Percentiles rank a stretch among this genome's conserved stretches.
Evolutionary conservation across 2,113 vertebrate species (phyloP).

Genomic region (Formicarius rufipectus): DNA sequence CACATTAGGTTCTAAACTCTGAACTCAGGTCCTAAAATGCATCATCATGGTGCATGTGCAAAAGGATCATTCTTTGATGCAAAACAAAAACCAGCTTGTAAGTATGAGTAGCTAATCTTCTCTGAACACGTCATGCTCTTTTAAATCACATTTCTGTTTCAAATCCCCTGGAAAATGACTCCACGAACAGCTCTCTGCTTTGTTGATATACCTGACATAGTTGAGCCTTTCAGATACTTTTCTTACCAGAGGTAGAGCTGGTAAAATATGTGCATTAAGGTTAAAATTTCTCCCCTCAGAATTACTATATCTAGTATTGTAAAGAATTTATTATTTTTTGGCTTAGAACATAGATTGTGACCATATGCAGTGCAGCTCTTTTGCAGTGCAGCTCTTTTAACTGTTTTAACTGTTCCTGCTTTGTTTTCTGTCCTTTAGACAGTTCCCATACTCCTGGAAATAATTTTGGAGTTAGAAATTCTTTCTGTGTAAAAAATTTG

Average conservation of each 20-base stretch:
- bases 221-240: neutral
- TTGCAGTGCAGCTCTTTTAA: neutral
- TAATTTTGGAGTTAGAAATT: conserved; percentile 58
- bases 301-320: neutral
- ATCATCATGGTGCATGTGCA: neutral
- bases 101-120: neutral
- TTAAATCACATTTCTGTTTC: neutral
- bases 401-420: neutral
- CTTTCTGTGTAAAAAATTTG: conserved; percentile 49
- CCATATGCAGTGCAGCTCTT: neutral
- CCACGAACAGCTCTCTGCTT: neutral
- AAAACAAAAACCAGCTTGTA: neutral
- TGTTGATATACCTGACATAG: neutral
- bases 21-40: neutral
- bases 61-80: neutral
- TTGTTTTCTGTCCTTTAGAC: conserved; percentile 39
- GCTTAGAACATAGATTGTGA: neutral
- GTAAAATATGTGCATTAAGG: neutral
- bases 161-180: neutral
- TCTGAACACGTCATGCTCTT: neutral
- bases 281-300: neutral
- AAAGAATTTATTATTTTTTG: neutral
- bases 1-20: neutral
- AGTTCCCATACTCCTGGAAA: conserved; percentile 68
- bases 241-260: neutral